Percentiles rank a stretch among this genome's conserved stretches.
phyloP scores from a whole-genome alignment of 1,140 invertebrate genomes.

The Drosophila triauraria region DNA sequence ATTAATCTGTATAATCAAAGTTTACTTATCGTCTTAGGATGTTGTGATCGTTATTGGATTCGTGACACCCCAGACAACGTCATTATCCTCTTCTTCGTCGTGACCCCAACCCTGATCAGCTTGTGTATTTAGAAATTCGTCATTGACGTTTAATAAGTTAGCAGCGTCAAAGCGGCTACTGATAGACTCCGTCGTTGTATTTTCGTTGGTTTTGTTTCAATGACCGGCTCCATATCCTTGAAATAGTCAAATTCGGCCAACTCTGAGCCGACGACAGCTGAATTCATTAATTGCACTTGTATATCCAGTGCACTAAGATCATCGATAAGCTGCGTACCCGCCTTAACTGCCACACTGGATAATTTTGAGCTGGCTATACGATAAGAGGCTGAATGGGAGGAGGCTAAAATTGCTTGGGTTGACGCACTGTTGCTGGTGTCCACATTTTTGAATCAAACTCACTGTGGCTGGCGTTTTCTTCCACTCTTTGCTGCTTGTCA shows the following conservation, averaged over 20 bases:
- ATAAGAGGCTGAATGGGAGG: slow-evolving; percentile 30
- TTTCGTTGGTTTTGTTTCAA: slow-evolving; percentile 86
- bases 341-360: background rate
- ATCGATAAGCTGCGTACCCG: slow-evolving; percentile 83
- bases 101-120: slow-evolving; percentile 67
- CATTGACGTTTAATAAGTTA: slow-evolving; percentile 1
- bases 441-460: slow-evolving; percentile 24
- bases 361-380: slow-evolving; percentile 45
- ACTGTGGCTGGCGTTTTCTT: slow-evolving; percentile 4
- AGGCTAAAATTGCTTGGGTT: slow-evolving; percentile 26
- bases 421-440: slow-evolving; percentile 45
- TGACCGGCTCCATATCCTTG: slow-evolving; percentile 93
- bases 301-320: slow-evolving; percentile 91
- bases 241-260: slow-evolving; percentile 90
- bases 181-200: slow-evolving; percentile 22
- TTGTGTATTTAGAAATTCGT: slow-evolving; percentile 24
- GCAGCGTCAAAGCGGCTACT: slow-evolving; percentile 68
- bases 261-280: slow-evolving; percentile 80
- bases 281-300: slow-evolving; percentile 87
- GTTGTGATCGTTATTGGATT: background rate
- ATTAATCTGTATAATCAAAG: slow-evolving; percentile 1
- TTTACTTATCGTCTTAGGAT: background rate
- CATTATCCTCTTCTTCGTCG: slow-evolving; percentile 66
- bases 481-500: slow-evolving; percentile 10
- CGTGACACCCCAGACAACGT: slow-evolving; percentile 51